phyloP scores from a whole-genome alignment of 2,888 invertebrate species.

The Caenorhabditis virilis region DNA sequence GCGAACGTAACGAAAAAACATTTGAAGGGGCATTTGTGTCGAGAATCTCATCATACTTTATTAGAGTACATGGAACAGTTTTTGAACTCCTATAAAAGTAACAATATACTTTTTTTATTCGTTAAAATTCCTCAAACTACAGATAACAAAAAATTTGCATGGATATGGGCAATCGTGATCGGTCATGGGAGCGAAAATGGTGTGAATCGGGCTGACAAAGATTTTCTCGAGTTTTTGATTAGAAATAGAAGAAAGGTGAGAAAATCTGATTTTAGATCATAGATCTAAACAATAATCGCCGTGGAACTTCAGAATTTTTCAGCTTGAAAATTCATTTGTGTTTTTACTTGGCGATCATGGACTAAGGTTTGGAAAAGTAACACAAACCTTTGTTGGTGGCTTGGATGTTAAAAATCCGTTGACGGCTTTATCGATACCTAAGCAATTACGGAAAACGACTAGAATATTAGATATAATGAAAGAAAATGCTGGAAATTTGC shows the following conservation, averaged over 20 bases:
- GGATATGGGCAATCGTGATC: conserved; percentile 49
- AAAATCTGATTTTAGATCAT: not conserved
- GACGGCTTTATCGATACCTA: conserved; percentile 44
- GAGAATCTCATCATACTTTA: conserved; percentile 40
- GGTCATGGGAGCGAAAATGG: conserved; percentile 49
- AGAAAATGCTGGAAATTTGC: conserved; percentile 38
- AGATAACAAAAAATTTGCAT: conserved; percentile 43
- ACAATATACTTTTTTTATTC: not conserved
- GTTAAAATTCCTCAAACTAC: not conserved
- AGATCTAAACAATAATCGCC: no score
- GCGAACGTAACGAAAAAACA: conserved; percentile 25
- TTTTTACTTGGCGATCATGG: conserved; percentile 57
- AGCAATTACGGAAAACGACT: conserved; percentile 29
- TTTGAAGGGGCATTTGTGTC: conserved; percentile 30
- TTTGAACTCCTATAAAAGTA: conserved; percentile 41
- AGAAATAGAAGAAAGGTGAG: conserved; percentile 32
- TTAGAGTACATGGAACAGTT: conserved; percentile 50
- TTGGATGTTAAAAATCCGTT: conserved; percentile 53
- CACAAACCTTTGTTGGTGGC: conserved; percentile 39
- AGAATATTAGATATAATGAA: conserved; percentile 23
- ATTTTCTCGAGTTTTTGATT: conserved; percentile 45
- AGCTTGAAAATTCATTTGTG: conserved; percentile 51
- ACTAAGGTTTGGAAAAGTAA: conserved; percentile 42
- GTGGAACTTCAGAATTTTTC: conserved; percentile 11
- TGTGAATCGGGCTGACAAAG: conserved; percentile 46